A percentile compares a stretch with the other conserved stretches of the same genome.
Evolutionary conservation across 2,888 invertebrate species (phyloP).

Genomic region (Morinoia aosen): DNA sequence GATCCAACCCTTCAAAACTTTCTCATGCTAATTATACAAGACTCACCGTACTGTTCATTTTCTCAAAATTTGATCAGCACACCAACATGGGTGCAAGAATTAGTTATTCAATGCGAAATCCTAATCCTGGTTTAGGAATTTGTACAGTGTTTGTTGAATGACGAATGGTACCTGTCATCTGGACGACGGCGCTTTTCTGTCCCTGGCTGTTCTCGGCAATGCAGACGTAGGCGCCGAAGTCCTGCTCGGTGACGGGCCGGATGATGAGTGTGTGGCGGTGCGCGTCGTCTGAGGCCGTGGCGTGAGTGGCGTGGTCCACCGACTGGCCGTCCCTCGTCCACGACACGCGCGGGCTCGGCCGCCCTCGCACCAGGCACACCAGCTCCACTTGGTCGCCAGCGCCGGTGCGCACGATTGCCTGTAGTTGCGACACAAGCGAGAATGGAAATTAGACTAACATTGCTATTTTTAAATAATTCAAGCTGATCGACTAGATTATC

Average conservation of each 20-base stretch:
- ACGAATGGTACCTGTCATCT: constrained; percentile 74
- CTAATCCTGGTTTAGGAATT: not conserved
- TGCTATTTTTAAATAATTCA: not conserved
- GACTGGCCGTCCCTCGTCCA: constrained; percentile 63
- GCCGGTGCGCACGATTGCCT: constrained; percentile 64
- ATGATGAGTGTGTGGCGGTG: constrained; percentile 80
- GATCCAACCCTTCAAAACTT: not conserved
- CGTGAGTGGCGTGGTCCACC: constrained; percentile 50
- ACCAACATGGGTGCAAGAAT: not conserved
- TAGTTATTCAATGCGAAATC: not conserved
- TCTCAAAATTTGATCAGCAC: not conserved
- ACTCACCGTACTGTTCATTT: not conserved
- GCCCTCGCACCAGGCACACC: constrained; percentile 61
- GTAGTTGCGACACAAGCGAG: not conserved
- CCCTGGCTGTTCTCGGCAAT: constrained; percentile 80
- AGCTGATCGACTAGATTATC: not conserved
- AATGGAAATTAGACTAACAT: not conserved
- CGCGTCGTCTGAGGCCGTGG: constrained; percentile 70
- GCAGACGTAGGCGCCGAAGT: constrained; percentile 82
- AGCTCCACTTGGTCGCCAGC: constrained; percentile 64
- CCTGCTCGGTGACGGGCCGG: constrained; percentile 79
- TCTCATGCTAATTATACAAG: not conserved
- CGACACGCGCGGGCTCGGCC: constrained; percentile 62
- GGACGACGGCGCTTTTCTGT: constrained; percentile 70
- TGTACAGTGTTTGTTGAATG: constrained; percentile 73